Conservation (phyloP, 2,888 invertebrate species). For the Mesorhabditis belari region DNA sequence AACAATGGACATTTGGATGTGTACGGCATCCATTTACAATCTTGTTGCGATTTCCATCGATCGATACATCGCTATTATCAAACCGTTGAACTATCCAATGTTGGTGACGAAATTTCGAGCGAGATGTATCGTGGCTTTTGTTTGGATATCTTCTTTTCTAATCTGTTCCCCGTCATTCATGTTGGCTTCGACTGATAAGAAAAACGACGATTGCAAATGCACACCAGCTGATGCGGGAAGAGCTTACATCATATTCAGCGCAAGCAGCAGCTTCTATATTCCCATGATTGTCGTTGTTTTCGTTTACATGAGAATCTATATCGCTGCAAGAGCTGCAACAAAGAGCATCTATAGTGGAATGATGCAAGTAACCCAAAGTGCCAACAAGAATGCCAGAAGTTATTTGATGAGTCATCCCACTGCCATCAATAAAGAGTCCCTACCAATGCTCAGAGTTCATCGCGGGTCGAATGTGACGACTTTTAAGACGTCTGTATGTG, state of each 20-base stretch:
- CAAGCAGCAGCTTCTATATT: constrained; percentile 92
- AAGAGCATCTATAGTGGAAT: constrained; percentile 50
- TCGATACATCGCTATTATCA: constrained; percentile 84
- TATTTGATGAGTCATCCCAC: constrained; percentile 47
- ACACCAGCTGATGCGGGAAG: constrained; percentile 79
- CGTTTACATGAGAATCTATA: constrained; percentile 93
- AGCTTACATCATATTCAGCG: constrained; percentile 77
- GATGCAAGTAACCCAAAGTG: constrained; percentile 50
- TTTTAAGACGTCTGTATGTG: constrained; percentile 1
- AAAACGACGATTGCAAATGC: constrained; percentile 63
- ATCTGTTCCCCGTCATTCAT: constrained; percentile 89
- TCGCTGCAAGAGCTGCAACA: constrained; percentile 66
- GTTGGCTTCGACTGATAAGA: constrained; percentile 37
- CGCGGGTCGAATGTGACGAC: constrained; percentile 39
- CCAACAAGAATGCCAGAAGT: constrained; percentile 48
- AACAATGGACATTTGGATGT: constrained; percentile 96
- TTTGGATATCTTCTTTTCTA: constrained; percentile 90
- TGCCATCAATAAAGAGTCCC: constrained; percentile 38
- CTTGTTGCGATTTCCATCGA: constrained; percentile 87
- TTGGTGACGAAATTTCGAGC: constrained; percentile 64
- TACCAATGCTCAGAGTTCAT: constrained; percentile 49
- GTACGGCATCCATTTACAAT: constrained; percentile 92
- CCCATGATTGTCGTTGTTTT: constrained; percentile 96
- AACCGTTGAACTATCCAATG: constrained; percentile 88
- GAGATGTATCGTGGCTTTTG: constrained; percentile 59